Percentiles rank a stretch among this genome's conserved stretches.
Conservation (phyloP, 2,888 invertebrate genomes). For the Trissolcus japonicus region DNA sequence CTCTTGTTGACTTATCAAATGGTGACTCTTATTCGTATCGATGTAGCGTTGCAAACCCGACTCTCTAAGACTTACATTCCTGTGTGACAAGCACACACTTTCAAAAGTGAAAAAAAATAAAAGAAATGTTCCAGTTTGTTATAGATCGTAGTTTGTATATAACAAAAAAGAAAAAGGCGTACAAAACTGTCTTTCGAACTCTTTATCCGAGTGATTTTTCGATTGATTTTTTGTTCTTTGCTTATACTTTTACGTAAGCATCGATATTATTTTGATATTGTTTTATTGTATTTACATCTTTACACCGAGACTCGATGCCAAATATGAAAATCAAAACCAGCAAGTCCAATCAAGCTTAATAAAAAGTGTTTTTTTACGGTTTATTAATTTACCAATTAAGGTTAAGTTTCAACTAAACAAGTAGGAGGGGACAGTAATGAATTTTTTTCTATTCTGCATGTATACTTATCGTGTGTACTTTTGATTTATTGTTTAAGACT, state of each 20-base stretch:
- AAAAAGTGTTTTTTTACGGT: background rate
- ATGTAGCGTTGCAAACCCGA: constrained; percentile 15
- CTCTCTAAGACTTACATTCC: constrained; percentile 28
- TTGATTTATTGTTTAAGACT: too few relatives aligned
- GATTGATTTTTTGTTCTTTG: constrained; percentile 3
- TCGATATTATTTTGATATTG: constrained; percentile 16
- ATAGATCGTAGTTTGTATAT: constrained; percentile 27
- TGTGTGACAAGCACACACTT: constrained; percentile 17
- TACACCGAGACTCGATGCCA: constrained; percentile 19
- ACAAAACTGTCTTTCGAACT: constrained; percentile 1
- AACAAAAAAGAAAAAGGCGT: constrained; percentile 2
- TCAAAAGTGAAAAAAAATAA: constrained; percentile 1
- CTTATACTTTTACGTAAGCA: too few relatives aligned
- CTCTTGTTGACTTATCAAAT: constrained; percentile 7
- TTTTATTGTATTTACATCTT: constrained; percentile 14
- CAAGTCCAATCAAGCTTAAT: constrained; percentile 1
- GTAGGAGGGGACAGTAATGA: background rate
- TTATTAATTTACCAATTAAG: too few relatives aligned
- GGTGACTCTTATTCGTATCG: constrained; percentile 20
- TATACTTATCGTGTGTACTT: too few relatives aligned
- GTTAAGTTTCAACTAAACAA: background rate
- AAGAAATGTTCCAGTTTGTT: constrained; percentile 26
- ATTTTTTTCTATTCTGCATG: constrained; percentile 1
- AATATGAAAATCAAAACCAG: constrained; percentile 6
- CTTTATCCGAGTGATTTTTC: background rate